Percentiles rank a stretch among this genome's conserved stretches.
Evolutionary conservation across 2,888 invertebrate species (phyloP).

Genomic region (Balanococcus diminutus): DNA sequence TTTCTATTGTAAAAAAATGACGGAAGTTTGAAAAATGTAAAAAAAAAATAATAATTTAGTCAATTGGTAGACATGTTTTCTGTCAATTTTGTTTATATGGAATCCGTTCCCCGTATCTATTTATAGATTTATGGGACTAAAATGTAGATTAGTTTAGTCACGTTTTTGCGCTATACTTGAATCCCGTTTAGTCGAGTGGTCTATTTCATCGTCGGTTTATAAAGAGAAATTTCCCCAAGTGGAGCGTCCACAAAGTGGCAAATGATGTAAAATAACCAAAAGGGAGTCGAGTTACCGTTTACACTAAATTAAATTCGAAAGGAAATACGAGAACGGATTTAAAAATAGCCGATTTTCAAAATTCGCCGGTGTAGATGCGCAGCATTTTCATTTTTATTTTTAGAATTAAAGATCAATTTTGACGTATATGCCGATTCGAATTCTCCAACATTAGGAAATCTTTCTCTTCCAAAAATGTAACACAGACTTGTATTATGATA

Average conservation of each 20-base stretch:
- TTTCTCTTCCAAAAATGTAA: neutral
- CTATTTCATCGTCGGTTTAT: conserved; percentile 6
- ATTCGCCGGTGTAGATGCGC: neutral
- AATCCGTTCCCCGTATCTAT: neutral
- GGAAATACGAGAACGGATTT: neutral
- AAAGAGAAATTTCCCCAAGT: conserved; percentile 8
- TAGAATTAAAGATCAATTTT: neutral
- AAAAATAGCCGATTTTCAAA: neutral
- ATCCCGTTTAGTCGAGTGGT: conserved; percentile 21
- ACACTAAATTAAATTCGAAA: conserved; percentile 19
- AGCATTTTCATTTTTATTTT: neutral
- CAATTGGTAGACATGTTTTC: neutral
- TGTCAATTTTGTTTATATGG: neutral
- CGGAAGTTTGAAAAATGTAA: neutral
- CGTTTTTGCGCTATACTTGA: conserved; percentile 3
- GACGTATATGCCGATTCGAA: neutral
- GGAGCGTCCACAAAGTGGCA: conserved; percentile 3
- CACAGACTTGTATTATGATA: neutral
- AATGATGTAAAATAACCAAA: conserved; percentile 25
- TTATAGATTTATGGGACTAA: neutral
- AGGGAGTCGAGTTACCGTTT: neutral
- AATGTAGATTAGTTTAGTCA: conserved; percentile 19
- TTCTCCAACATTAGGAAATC: neutral
- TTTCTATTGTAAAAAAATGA: neutral
- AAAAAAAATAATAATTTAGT: neutral